These are phyloP conservation scores for Gastrophryne carolinensis DNA, from an alignment of 2,797 vertebrate genomes.

Conservation along the genomic window DNA sequence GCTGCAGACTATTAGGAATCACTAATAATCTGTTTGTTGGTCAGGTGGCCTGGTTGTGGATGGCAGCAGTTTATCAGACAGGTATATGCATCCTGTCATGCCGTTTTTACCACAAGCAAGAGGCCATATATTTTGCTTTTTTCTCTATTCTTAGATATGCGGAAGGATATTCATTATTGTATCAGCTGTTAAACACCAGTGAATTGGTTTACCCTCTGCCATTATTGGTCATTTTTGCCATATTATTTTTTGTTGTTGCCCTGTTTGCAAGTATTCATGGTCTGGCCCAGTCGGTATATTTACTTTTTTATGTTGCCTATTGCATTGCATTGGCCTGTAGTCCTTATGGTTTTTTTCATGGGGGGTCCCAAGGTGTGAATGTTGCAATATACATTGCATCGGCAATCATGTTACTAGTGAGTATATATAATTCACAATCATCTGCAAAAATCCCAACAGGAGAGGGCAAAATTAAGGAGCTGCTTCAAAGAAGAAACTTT, in stretches of 20 bases:
- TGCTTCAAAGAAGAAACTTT: constrained; percentile 59
- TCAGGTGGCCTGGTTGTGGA: constrained; percentile 86
- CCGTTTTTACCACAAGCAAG: constrained; percentile 69
- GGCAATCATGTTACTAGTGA: constrained; percentile 67
- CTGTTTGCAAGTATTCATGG: constrained; percentile 73
- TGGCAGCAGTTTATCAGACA: constrained; percentile 76
- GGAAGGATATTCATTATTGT: constrained; percentile 76
- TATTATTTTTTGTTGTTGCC: constrained; percentile 76
- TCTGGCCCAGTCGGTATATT: constrained; percentile 73
- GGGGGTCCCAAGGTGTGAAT: constrained; percentile 77
- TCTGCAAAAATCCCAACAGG: constrained; percentile 67
- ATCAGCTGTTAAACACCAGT: constrained; percentile 59
- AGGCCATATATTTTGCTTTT: constrained; percentile 79
- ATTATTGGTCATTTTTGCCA: constrained; percentile 73
- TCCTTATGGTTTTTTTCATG: constrained; percentile 73
- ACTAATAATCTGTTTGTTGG: constrained; percentile 68
- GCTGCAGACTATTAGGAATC: constrained; percentile 75
- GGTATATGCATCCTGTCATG: constrained; percentile 69
- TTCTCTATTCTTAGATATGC: constrained; percentile 75
- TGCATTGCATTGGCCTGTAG: constrained; percentile 75
- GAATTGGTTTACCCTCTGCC: constrained; percentile 66
- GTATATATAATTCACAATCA: constrained; percentile 68
- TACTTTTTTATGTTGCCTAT: constrained; percentile 76
- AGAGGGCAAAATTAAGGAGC: constrained; percentile 58
- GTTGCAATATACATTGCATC: constrained; percentile 77